Evolutionary conservation across 2,888 invertebrate genomes (phyloP).

Genomic region (Scaeva pyrastri): DNA sequence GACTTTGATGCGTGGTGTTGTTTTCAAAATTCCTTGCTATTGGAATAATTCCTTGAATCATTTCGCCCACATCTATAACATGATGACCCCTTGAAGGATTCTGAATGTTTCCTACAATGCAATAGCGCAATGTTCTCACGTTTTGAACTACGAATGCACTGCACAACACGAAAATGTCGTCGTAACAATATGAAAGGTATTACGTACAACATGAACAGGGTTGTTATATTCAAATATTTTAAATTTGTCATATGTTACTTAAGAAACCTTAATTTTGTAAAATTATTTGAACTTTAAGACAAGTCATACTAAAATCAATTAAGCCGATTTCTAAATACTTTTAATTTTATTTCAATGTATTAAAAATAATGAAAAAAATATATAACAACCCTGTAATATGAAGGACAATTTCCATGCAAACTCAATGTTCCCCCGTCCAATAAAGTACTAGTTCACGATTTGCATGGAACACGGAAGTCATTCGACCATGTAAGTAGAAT

Average conservation of each 20-base stretch:
- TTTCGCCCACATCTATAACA: neutral
- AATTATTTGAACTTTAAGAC: too few relatives aligned
- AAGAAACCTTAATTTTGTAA: neutral
- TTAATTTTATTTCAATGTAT: too few relatives aligned
- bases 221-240: neutral
- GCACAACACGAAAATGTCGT: constrained; percentile 4
- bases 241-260: too few relatives aligned
- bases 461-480: constrained; percentile 52
- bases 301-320: too few relatives aligned
- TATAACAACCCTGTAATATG: neutral
- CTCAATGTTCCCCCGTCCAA: neutral
- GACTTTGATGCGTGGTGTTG: neutral
- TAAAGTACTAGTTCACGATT: constrained; percentile 41
- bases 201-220: neutral
- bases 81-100: constrained; percentile 21
- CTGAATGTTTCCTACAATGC: constrained; percentile 3
- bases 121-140: constrained; percentile 38
- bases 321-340: too few relatives aligned
- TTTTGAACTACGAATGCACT: neutral
- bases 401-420: neutral
- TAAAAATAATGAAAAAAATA: neutral
- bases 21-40: constrained; percentile 30
- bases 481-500: constrained; percentile 38
- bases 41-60: neutral
- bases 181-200: neutral